Conservation (phyloP, 1,140 invertebrate species). For the Bombyx mandarina region DNA sequence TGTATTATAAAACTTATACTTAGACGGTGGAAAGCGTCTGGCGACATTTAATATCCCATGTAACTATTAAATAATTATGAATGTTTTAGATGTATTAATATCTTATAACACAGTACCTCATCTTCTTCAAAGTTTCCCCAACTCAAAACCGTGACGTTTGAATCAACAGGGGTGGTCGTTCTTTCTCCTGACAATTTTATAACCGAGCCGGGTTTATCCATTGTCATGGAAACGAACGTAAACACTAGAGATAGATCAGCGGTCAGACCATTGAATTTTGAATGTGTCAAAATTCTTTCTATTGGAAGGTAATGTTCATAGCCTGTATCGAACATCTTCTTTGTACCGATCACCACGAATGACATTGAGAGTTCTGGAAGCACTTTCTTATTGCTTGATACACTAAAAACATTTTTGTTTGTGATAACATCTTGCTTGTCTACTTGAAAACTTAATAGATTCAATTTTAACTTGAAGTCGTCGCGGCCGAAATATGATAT, state of each 20-base stretch:
- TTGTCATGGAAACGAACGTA: constrained; percentile 43
- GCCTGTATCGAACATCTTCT: constrained; percentile 35
- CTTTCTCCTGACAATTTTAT: constrained; percentile 29
- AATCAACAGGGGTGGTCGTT: constrained; percentile 20
- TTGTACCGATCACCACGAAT: constrained; percentile 44
- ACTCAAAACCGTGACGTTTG: constrained; percentile 37
- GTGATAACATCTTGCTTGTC: no score
- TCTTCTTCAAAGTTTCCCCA: constrained; percentile 33
- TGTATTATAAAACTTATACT: no score
- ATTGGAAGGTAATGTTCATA: constrained; percentile 47
- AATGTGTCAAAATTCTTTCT: constrained; percentile 35
- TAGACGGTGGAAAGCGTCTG: no score
- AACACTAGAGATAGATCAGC: constrained; percentile 34
- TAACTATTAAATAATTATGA: no score
- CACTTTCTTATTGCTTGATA: constrained; percentile 3
- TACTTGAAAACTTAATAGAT: no score
- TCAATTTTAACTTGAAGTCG: no score
- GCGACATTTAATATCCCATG: no score
- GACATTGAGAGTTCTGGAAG: constrained; percentile 34
- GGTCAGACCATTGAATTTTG: constrained; percentile 28
- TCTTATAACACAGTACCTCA: neutral
- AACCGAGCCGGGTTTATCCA: constrained; percentile 38
- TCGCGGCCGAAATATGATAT: no score
- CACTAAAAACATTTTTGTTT: no score
- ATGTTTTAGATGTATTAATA: no score